Evolutionary conservation across 2,797 vertebrate genomes (phyloP), one percentile per base, ranked within the genome.

Genomic region (Podarcis siculus): DNA sequence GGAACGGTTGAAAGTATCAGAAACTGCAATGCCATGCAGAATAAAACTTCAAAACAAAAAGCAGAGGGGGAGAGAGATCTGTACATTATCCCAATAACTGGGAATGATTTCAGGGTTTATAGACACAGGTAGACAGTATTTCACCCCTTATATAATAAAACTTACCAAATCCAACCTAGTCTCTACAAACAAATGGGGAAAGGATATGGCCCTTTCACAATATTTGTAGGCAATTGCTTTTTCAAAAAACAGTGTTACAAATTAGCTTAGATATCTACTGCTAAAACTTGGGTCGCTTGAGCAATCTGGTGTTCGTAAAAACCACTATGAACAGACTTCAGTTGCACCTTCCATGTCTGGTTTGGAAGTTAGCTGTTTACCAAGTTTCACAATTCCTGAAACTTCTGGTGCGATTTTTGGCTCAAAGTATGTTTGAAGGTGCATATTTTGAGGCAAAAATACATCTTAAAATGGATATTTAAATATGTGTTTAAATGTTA

Each of bases 181-280:
- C 93, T 94, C 95, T 94, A 95, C 85, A 95, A 91, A 83, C 93
- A 95, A 95, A 96, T 90, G 93, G 49, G 92, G 95, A 95, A 95
- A 91, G 72, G 87, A 96, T 80, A 89, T 86, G 92, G 89, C 85
- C 82, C 91, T 96, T 96, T 91, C 82, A 94, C 95, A 95, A 92
- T 94, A 93, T 94, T 95, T 95, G 95, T 94, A 94, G 91, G 95
- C 96, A 97, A 95, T 86, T 92, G 92, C 95, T 95, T 95, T 89
- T 87, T 85, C 91, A 89, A 91, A 91, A 96, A 96, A 95, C 91
- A 96, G 95, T 90, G 49, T 4, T 49, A 49, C 49, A 55, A 55
- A 55, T 55, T 15, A 15, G 49, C 13, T 55, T 15, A 79, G 86
- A 58, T 35, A 21, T 76, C 32, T 73, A 32, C 55, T 39, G 64